Evolutionary conservation across 2,113 vertebrate species (phyloP), one percentile per base, ranked within the genome.

Genomic region (Pitta sordida): DNA sequence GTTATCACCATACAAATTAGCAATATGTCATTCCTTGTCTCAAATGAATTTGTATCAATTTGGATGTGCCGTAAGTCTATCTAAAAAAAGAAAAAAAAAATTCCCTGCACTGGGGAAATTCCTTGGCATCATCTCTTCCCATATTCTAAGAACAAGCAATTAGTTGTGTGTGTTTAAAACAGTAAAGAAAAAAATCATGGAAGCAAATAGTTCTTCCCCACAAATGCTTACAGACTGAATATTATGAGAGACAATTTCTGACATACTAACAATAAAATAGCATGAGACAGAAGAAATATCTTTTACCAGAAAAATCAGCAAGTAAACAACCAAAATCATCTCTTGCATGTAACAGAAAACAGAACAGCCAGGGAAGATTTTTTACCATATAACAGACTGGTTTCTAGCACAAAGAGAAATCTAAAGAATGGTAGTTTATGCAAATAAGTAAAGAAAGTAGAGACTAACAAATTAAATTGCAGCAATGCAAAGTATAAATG

Each of bases 91-190:
- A 70, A 83, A 90, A 21, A 20, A 56, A 70, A 83, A 90, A 20
- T 46, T 87, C 64, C 19, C 13, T 77, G 15, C 44, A 70, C 51
- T 64, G 21, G 20, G 55, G 43, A 94, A 92, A 83, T 69, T 94
- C 59, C 22, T 94, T 87, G 62, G 55, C 82, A 63, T 88, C 46
- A 56, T 22, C 10, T 88, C 75, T 77, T 59, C 55, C 49, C 39
- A 49, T 94, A 91, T 77, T 90, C 91, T 83, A 85, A 91, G 70
- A 95, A 91, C 29, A 91, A 77, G n/a, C 49, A 93, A 65, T 58
- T 53, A 46, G 23, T 34, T 58, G 36, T 8, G 59, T 69, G 43
- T 29, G 5, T 62, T 94, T 87, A 62, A 92, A 89, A 87, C 3
- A 83, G 34, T 4, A 69, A 82, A 53, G 17, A 91, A 85, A 87